Percentiles rank a stretch among this genome's conserved stretches.
phyloP scores from a whole-genome alignment of 2,888 invertebrate genomes.

The Penaeus monodon region DNA sequence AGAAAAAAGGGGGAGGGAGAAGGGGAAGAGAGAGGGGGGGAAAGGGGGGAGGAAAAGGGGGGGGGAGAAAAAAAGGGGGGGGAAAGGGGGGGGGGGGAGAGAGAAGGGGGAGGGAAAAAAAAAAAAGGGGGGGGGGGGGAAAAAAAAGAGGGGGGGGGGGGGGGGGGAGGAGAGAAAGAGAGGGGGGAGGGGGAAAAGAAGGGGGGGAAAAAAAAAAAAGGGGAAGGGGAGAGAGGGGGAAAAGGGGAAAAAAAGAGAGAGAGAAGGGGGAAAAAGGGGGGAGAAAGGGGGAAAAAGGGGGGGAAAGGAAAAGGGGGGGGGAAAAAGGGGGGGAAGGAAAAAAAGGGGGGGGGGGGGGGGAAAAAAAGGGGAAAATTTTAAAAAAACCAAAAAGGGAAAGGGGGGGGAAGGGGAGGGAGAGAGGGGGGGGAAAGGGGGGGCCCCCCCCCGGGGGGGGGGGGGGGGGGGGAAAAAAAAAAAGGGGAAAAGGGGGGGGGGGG shows the following conservation, averaged over 20 bases:
- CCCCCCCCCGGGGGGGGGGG: neutral
- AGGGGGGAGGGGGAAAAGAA: no score
- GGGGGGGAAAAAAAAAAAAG: neutral
- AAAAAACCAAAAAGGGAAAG: no score
- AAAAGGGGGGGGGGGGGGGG: neutral
- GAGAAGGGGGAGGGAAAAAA: no score
- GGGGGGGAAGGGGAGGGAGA: neutral
- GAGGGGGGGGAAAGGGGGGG: neutral
- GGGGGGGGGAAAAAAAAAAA: neutral
- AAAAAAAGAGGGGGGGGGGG: no score
- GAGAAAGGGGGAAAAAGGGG: neutral
- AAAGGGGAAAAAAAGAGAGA: neutral
- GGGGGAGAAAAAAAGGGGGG: no score
- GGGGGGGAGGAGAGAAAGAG: no score
- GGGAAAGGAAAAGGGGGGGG: neutral
- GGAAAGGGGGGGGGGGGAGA: no score
- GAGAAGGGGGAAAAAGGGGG: neutral
- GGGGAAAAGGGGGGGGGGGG: neutral
- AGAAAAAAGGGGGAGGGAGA: neutral
- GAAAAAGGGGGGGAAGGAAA: neutral
- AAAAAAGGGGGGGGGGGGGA: no score
- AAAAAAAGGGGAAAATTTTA: no score
- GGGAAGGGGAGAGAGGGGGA: neutral
- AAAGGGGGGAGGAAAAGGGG: no score
- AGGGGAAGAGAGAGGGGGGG: no score